phyloP scores from a whole-genome alignment of 2,113 vertebrate species.

The Pimephales promelas region DNA sequence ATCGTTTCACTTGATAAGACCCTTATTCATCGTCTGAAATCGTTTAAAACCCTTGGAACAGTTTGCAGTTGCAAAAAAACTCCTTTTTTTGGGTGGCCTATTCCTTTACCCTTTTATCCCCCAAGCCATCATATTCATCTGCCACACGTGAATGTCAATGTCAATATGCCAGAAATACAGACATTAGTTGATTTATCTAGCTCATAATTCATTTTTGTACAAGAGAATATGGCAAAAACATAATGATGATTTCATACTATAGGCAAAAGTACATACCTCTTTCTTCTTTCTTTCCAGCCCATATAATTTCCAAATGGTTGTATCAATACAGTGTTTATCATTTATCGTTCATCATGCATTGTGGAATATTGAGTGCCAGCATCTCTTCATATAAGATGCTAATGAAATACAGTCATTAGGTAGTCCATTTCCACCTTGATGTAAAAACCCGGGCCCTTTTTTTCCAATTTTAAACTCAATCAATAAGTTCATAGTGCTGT shows the following conservation, averaged over 20 bases:
- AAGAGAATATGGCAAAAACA: neutral
- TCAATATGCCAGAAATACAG: neutral
- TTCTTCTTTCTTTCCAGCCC: constrained; percentile 1
- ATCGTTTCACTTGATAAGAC: no score
- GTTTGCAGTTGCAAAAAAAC: no score
- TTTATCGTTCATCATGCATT: constrained; percentile 46
- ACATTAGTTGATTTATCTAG: neutral
- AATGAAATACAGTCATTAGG: constrained; percentile 19
- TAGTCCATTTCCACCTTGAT: constrained; percentile 31
- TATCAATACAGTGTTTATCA: constrained; percentile 43
- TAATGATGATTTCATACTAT: constrained; percentile 38
- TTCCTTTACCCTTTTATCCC: neutral
- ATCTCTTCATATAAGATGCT: constrained; percentile 31
- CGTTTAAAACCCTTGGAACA: no score
- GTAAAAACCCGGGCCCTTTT: constrained; percentile 21
- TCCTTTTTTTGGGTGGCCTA: neutral
- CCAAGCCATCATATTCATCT: neutral
- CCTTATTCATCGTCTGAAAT: no score
- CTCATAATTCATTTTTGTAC: neutral
- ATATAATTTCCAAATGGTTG: constrained; percentile 37
- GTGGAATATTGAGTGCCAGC: constrained; percentile 29
- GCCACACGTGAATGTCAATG: neutral
- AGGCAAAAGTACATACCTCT: constrained; percentile 22
- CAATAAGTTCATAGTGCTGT: constrained; percentile 25
- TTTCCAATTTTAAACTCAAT: constrained; percentile 35